Base-by-base conservation (phyloP, 2,113 vertebrate genomes). In the Turdus rufiventris region DNA sequence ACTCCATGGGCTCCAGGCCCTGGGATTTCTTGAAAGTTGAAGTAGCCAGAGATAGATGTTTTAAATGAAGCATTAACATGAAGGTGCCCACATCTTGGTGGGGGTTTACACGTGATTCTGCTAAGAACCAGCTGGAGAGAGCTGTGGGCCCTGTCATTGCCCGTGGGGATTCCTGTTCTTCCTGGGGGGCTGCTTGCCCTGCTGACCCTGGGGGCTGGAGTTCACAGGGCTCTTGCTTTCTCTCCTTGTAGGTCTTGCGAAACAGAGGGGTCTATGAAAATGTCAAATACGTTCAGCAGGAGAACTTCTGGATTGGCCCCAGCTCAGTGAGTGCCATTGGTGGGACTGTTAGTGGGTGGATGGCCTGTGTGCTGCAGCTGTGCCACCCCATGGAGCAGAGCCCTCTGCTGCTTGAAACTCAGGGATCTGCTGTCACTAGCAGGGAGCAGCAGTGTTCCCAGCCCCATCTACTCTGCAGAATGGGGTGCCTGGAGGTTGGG, bases 241-340 rank as follows among this genome's bases (percentile, higher is more conserved):
- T 84, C 36, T 80, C n/a, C 31, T 54, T 42, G n/a, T 72, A 99
- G 99, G 99, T 99, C 97, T 98, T 99, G 97, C 98, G 99, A 97
- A 99, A 99, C 97, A 99, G 99, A 92, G 99, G 99, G 2, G 99
- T 99, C 82, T 99, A 99, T 95, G 99, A 99, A 98, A 99, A 99
- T 38, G 99, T 99, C 89, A 99, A 99, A 96, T 99, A 99, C 9
- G 99, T 99, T 83, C 99, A 99, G 96, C 99, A 99, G 97, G 99
- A 99, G 96, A 99, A 99, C 98, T 99, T 99, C 97, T 99, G 99
- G 99, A 99, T 99, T 4, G 99, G 99, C 93, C 99, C 99, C 92
- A 99, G 99, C 97, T 99, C 99, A 96, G 99, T 99, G 97, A 98
- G 98, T 89, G 47, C 57, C 21, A 0, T 8, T 26, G 51, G 48